Conservation (phyloP, 2,113 vertebrate genomes). For the Bubo scandiacus region DNA sequence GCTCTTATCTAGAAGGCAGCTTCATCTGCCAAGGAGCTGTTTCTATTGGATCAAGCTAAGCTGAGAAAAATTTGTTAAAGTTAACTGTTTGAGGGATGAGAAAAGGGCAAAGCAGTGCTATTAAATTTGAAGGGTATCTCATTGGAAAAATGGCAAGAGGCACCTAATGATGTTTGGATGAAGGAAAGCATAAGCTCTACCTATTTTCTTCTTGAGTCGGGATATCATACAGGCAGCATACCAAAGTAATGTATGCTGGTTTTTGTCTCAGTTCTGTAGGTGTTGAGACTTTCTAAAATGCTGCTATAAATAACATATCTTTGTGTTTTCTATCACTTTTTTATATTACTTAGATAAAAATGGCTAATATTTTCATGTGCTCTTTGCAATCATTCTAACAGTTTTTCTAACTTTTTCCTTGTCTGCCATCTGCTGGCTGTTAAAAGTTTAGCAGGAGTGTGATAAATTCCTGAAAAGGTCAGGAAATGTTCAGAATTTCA, state of each 20-base stretch:
- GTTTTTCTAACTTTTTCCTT: neutral
- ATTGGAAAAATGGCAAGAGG: neutral
- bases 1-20: neutral
- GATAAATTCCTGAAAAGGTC: neutral
- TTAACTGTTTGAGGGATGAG: neutral
- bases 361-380: neutral
- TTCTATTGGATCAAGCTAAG: neutral
- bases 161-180: fast-evolving
- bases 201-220: neutral
- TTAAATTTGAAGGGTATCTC: neutral
- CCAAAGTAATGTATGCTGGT: neutral
- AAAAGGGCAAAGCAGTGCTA: neutral
- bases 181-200: neutral
- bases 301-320: neutral
- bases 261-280: neutral
- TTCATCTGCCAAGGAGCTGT: neutral
- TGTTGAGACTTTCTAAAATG: neutral
- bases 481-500: neutral
- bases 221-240: neutral
- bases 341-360: neutral
- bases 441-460: neutral
- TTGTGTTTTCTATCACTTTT: neutral
- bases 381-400: neutral
- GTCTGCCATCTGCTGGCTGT: constrained; percentile 55
- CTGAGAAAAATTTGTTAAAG: neutral